Base-by-base conservation (phyloP, 2,888 invertebrate species). In the Fragum sueziense region DNA sequence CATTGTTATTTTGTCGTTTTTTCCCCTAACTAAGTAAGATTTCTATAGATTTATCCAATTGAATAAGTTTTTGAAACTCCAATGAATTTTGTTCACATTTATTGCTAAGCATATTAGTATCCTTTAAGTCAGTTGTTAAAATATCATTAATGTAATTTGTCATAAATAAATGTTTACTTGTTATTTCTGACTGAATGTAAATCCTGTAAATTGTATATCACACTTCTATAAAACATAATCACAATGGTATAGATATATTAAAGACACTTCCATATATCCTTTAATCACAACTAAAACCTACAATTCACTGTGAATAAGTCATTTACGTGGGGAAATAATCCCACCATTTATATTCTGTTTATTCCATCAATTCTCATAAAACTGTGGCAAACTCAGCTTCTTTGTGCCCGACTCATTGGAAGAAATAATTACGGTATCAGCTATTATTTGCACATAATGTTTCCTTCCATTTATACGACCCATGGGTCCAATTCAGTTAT, bases 391-490 rank as follows among this genome's bases (percentile, higher is more conserved):
- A 47, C 47, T n/a, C 47, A 47, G 47, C 47, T 20, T 47, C 47
- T n/a, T n/a, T 47, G 47, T 47, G 47, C 47, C 47, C 20, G n/a
- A 47, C 47, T 47, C 47, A 47, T 47, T 47, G 47, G 47, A 27
- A 57, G 27, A 57, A 25, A 57, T 57, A 27, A 57, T 57, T 57
- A 57, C 29, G 20, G 57, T 57, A 57, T 57, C 29, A 29, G 57
- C 57, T 57, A 57, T 57, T 27, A 57, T 57, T 57, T 57, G 57
- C 27, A 57, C 57, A 57, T 57, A 57, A 57, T 25, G 33, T 62
- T 57, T 33, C 62, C n/a, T n/a, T 33, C 22, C 34, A 62, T 2
- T 62, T 62, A 62, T 34, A 25, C 34, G 34, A 62, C 62, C 62
- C 34, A 34, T 34, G 62, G 62, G 62, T 33, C 34, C 34, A 33